phyloP scores from a whole-genome alignment of 2,888 invertebrate genomes.

The Cenopis cana region DNA sequence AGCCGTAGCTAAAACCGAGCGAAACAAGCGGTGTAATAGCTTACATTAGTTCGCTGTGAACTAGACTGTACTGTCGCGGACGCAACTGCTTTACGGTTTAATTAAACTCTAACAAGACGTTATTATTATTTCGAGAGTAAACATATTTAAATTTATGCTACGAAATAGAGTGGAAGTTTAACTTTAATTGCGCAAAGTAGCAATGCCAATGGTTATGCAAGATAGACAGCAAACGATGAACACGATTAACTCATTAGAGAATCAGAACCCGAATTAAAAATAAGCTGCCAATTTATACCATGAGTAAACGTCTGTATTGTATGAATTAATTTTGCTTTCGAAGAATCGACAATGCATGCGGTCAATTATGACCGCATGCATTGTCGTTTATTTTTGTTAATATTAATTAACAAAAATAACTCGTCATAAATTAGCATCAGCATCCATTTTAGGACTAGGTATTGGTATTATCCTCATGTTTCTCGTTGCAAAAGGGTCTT shows the following conservation, averaged over 20 bases:
- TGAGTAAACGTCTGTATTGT: no score
- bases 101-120: constrained; percentile 28
- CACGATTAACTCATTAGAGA: not conserved
- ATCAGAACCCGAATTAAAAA: no score
- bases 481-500: not conserved
- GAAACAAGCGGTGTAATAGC: constrained; percentile 53
- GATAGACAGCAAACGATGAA: not conserved
- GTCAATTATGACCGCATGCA: no score
- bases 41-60: constrained; percentile 53
- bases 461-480: not conserved
- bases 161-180: not conserved
- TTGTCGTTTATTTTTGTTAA: no score
- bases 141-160: not conserved
- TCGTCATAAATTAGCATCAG: not conserved
- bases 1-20: constrained; percentile 49
- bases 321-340: no score
- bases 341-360: no score
- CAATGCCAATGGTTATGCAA: not conserved
- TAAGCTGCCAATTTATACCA: no score
- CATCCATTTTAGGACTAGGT: not conserved
- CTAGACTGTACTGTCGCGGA: constrained; percentile 46
- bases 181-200: not conserved
- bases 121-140: constrained; percentile 16
- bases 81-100: constrained; percentile 42
- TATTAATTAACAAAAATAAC: not conserved